A percentile compares a stretch with the other conserved stretches of the same genome.
Conservation (phyloP, 2,113 vertebrate genomes). For the Melanostigma gelatinosum region DNA sequence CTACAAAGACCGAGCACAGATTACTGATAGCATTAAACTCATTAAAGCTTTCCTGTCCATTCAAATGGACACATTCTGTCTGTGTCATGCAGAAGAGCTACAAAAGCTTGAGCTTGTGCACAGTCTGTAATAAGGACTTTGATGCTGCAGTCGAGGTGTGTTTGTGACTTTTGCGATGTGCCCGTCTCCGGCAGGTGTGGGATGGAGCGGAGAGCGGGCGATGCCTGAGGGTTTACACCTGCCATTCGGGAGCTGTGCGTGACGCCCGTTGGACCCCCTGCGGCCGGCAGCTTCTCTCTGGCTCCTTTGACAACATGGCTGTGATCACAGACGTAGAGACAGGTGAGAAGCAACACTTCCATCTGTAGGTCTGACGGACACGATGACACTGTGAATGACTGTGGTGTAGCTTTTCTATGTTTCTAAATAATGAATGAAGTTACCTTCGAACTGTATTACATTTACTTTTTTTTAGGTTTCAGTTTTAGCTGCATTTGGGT, state of each 20-base stretch:
- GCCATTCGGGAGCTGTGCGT: constrained; percentile 89
- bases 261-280: constrained; percentile 91
- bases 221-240: constrained; percentile 86
- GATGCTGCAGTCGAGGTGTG: constrained; percentile 8
- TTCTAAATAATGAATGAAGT: not conserved
- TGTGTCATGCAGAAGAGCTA: not conserved
- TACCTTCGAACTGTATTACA: not conserved
- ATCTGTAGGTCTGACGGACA: constrained; percentile 3
- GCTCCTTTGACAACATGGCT: constrained; percentile 92
- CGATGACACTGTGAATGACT: not conserved
- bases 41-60: not conserved
- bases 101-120: not conserved
- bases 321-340: constrained; percentile 92
- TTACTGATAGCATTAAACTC: not conserved
- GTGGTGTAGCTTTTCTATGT: not conserved
- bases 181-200: constrained; percentile 88
- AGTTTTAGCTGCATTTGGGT: not conserved
- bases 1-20: not conserved
- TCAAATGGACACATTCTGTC: not conserved
- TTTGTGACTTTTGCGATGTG: constrained; percentile 33
- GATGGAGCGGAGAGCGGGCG: constrained; percentile 89
- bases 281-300: constrained; percentile 89
- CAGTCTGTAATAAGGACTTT: constrained; percentile 3
- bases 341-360: constrained; percentile 79
- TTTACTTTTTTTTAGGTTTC: constrained; percentile 14